Conservation (phyloP, 1,140 invertebrate genomes). For the Lordiphosa clarofinis region DNA sequence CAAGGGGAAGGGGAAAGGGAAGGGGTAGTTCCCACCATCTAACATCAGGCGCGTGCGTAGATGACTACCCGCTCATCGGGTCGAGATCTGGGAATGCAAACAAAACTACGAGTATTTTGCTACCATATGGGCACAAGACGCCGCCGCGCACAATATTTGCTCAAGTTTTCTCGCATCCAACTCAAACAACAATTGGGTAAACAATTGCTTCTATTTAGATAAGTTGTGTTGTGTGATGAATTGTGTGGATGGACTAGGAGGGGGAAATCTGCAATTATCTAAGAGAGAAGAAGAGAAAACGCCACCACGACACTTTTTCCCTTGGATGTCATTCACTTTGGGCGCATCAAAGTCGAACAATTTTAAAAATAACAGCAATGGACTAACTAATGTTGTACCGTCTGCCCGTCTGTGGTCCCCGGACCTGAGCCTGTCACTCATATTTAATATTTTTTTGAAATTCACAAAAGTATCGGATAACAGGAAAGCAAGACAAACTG, state of each 20-base stretch:
- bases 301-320: slow-evolving; percentile 50
- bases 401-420: slow-evolving; percentile 28
- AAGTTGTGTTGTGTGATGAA: slow-evolving; percentile 18
- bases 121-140: slow-evolving; percentile 68
- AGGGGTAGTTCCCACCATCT: slow-evolving; percentile 46
- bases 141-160: slow-evolving; percentile 59
- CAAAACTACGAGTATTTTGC: slow-evolving; percentile 25
- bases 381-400: slow-evolving; percentile 48
- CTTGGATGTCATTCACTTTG: slow-evolving; percentile 68
- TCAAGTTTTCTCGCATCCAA: slow-evolving; percentile 63
- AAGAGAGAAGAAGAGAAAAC: slow-evolving; percentile 23
- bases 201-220: slow-evolving; percentile 51
- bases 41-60: slow-evolving; percentile 43
- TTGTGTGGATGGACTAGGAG: slow-evolving; percentile 23
- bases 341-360: slow-evolving; percentile 62
- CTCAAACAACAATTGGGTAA: slow-evolving; percentile 37
- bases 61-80: slow-evolving; percentile 5
- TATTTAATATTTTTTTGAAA: slow-evolving; percentile 76
- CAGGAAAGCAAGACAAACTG: slow-evolving; percentile 77
- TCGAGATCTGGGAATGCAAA: slow-evolving; percentile 25
- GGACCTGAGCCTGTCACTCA: slow-evolving; percentile 63
- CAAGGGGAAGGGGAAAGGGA: slow-evolving; percentile 24
- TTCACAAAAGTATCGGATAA: slow-evolving; percentile 78
- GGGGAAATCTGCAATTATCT: slow-evolving; percentile 34
- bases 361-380: slow-evolving; percentile 70